phyloP scores from a whole-genome alignment of 2,888 invertebrate species.

The Acanthococcus lagerstroemiae region DNA sequence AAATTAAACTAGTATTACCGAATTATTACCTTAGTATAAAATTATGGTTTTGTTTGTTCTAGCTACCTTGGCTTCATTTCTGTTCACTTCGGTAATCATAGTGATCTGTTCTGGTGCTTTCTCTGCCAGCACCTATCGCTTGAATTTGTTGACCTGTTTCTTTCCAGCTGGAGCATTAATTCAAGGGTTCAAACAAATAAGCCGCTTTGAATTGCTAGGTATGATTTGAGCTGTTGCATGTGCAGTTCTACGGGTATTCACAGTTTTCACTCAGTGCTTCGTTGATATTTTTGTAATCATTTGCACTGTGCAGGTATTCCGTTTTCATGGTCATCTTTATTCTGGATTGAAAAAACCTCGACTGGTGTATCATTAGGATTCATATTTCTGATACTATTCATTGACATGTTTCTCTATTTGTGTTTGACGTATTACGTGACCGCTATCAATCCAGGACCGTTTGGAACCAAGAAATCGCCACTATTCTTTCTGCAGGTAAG shows the following conservation, averaged over 20 bases:
- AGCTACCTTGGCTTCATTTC: neutral
- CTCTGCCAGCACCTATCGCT: too few relatives aligned
- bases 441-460: slow-evolving; percentile 8
- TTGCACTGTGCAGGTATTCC: neutral
- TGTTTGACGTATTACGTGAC: slow-evolving; percentile 1
- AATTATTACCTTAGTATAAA: neutral
- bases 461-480: slow-evolving; percentile 10
- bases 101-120: too few relatives aligned
- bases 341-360: neutral
- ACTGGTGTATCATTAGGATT: neutral
- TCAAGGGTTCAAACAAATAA: neutral
- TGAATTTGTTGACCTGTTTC: neutral
- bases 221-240: neutral
- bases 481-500: neutral
- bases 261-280: neutral
- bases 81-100: neutral
- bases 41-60: neutral
- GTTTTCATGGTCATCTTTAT: neutral
- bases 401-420: slow-evolving; percentile 8
- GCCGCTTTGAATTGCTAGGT: neutral
- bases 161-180: neutral
- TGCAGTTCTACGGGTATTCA: neutral
- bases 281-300: neutral
- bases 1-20: neutral
- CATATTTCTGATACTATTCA: neutral